Evolutionary conservation across 1,140 invertebrate genomes (phyloP).

Genomic region (Drosophila baimaii): DNA sequence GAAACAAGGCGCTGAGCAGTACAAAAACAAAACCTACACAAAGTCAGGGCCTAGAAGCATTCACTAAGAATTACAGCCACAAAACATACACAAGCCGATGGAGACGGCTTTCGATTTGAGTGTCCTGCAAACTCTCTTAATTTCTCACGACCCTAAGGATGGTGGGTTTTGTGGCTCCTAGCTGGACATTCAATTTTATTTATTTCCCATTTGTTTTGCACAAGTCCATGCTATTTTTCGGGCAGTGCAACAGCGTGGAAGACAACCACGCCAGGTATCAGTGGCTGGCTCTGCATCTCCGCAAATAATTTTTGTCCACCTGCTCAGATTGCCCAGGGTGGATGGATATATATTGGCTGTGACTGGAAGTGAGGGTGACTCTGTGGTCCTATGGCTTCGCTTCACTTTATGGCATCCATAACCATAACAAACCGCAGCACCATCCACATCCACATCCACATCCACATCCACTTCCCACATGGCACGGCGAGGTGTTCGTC

Average conservation of each 20-base stretch:
- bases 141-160: background rate
- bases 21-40: background rate
- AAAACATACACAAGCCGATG: too few species aligned
- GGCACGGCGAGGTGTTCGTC: slow-evolving; percentile 31
- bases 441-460: slow-evolving; percentile 9
- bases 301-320: slow-evolving; percentile 36
- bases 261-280: slow-evolving; percentile 26
- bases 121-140: too few species aligned
- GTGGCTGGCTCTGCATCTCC: slow-evolving; percentile 33
- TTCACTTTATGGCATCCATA: slow-evolving; percentile 51
- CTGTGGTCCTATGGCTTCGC: slow-evolving; percentile 39
- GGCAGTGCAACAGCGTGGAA: slow-evolving; percentile 12
- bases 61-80: too few species aligned
- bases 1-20: too few species aligned
- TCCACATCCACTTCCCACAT: slow-evolving; percentile 1
- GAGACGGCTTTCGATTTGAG: background rate
- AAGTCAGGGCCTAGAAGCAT: too few species aligned
- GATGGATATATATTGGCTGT: background rate
- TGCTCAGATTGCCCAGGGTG: slow-evolving; percentile 29
- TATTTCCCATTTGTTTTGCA: background rate
- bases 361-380: background rate
- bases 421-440: slow-evolving; percentile 43
- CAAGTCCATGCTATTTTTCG: background rate
- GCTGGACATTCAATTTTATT: background rate
- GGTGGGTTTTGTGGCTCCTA: background rate